These are phyloP conservation scores for Dendrocopos noguchii DNA, from an alignment of 2,113 vertebrate genomes.

Conservation along the genomic window DNA sequence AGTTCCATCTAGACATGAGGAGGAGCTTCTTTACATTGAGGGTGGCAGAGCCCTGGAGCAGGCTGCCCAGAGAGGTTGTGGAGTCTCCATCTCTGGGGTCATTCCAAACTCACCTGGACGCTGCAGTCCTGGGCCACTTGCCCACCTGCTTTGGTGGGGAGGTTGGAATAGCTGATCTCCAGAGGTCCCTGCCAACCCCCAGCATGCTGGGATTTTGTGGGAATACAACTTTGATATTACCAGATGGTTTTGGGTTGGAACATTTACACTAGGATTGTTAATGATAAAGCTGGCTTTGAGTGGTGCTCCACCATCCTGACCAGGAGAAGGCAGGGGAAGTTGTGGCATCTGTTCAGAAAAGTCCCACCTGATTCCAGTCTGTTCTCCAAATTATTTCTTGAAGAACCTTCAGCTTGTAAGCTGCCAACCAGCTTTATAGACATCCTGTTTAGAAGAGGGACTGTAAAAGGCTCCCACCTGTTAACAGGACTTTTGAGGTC, in stretches of 20 bases:
- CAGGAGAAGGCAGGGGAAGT: background rate
- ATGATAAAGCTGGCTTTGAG: background rate
- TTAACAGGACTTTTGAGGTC: background rate
- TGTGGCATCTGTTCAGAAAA: background rate
- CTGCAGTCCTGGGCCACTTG: no score
- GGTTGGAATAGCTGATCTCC: no score
- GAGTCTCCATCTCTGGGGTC: no score
- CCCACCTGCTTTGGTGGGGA: no score
- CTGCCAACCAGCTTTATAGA: background rate
- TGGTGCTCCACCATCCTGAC: background rate
- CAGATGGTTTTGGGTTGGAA: background rate
- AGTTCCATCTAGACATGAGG: no score
- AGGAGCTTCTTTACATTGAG: no score
- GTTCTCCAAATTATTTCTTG: background rate
- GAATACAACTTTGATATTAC: background rate
- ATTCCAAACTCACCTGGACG: no score
- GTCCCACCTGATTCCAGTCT: background rate
- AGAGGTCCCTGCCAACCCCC: no score
- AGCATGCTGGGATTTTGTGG: no score
- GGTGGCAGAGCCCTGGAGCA: no score
- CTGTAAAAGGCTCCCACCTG: background rate
- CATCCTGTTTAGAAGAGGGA: background rate
- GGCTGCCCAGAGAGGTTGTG: no score
- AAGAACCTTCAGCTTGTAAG: background rate
- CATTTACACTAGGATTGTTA: background rate